Evolutionary conservation across 1,140 invertebrate species (phyloP).

Genomic region (Belonocnema kinseyi): DNA sequence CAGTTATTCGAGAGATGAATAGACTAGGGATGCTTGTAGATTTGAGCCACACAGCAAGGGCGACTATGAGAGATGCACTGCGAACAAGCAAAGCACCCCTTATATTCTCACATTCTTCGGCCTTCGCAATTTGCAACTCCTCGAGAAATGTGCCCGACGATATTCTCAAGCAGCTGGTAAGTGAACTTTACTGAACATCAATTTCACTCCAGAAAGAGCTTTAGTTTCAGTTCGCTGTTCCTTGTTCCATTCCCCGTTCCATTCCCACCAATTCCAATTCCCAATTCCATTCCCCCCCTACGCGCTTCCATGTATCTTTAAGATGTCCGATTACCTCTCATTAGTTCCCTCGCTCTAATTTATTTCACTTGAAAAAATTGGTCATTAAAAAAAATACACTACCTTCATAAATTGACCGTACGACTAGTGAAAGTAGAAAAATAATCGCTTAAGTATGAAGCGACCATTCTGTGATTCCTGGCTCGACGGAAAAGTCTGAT

Average conservation of each 20-base stretch:
- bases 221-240: neutral
- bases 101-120: conserved; percentile 93
- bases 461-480: too few species aligned
- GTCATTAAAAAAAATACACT: too few species aligned
- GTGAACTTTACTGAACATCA: conserved; percentile 51
- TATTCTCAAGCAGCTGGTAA: conserved; percentile 86
- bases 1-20: conserved; percentile 89
- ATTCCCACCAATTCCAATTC: too few species aligned
- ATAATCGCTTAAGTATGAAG: too few species aligned
- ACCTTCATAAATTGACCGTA: too few species aligned
- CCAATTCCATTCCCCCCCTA: too few species aligned
- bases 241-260: neutral
- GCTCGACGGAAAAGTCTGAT: too few species aligned
- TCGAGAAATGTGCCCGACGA: conserved; percentile 91
- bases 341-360: neutral
- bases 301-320: neutral
- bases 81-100: conserved; percentile 86
- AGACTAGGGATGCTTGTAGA: conserved; percentile 93
- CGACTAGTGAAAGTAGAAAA: too few species aligned
- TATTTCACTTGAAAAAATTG: too few species aligned
- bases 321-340: neutral
- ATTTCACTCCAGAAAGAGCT: conserved; percentile 1
- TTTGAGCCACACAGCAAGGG: conserved; percentile 88
- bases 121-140: conserved; percentile 88
- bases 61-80: conserved; percentile 87